A percentile compares a stretch with the other conserved stretches of the same genome.
Conservation (phyloP, 2,888 invertebrate species). For the Sinhomidia bicolor region DNA sequence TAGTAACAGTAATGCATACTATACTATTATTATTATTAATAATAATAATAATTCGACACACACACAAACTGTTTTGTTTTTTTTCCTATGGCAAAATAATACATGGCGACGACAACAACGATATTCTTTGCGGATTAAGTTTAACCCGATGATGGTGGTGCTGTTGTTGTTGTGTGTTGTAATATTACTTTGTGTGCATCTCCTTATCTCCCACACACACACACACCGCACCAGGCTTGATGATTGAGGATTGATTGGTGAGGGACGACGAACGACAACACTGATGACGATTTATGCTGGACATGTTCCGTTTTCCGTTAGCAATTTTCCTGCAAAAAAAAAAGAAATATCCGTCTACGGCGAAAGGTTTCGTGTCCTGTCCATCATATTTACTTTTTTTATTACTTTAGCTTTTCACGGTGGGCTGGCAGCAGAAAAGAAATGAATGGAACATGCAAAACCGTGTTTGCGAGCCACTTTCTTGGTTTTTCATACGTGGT, state of each 20-base stretch:
- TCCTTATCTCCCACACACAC: neutral
- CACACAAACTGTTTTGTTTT: too few relatives aligned
- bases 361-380: conserved; percentile 30
- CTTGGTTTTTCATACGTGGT: neutral
- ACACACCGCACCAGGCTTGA: neutral
- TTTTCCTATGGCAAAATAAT: too few relatives aligned
- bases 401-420: neutral
- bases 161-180: too few relatives aligned
- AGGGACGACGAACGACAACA: neutral
- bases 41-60: too few relatives aligned
- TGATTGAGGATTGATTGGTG: conserved; percentile 8
- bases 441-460: too few relatives aligned
- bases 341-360: neutral
- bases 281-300: neutral
- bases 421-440: neutral
- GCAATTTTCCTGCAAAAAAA: neutral
- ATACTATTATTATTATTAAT: too few relatives aligned
- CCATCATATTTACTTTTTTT: conserved; percentile 42
- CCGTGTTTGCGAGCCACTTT: neutral
- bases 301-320: neutral
- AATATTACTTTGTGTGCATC: too few relatives aligned
- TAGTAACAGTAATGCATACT: too few relatives aligned
- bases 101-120: too few relatives aligned
- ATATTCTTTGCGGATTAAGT: too few relatives aligned
- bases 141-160: too few relatives aligned